phyloP scores from a whole-genome alignment of 1,140 invertebrate species.

The Lasioglossum albipes region DNA sequence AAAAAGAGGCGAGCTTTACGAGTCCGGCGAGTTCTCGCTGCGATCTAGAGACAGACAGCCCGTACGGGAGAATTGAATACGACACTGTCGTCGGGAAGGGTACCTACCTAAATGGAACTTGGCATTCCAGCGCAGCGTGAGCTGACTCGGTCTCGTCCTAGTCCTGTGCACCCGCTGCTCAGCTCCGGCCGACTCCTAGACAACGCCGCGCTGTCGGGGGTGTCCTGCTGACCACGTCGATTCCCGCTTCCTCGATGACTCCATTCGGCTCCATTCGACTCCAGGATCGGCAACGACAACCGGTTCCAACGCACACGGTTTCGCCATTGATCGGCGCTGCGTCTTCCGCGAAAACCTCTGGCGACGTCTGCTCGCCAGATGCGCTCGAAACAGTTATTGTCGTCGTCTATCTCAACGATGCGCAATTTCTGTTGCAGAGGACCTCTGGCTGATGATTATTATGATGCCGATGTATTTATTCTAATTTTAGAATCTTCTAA shows the following conservation, averaged over 20 bases:
- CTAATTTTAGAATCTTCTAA: too few species aligned
- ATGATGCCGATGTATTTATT: too few species aligned
- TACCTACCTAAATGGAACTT: constrained; percentile 51
- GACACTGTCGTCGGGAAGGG: constrained; percentile 50
- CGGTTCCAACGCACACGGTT: constrained; percentile 34
- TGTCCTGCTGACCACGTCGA: constrained; percentile 51
- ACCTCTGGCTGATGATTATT: too few species aligned
- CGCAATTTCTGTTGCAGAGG: too few species aligned
- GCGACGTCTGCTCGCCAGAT: not conserved
- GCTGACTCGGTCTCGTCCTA: constrained; percentile 32
- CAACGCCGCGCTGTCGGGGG: constrained; percentile 47
- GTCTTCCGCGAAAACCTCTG: not conserved
- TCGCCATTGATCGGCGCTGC: constrained; percentile 30
- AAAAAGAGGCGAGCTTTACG: not conserved
- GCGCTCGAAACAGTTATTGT: not conserved
- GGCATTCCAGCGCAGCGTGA: constrained; percentile 65
- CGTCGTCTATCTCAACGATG: not conserved
- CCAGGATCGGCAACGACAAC: constrained; percentile 31
- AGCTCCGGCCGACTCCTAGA: constrained; percentile 41
- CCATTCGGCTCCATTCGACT: constrained; percentile 30
- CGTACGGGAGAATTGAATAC: constrained; percentile 6
- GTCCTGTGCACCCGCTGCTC: constrained; percentile 46
- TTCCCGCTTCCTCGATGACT: constrained; percentile 48
- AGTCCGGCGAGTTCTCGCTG: constrained; percentile 5
- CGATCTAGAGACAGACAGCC: not conserved